A percentile compares a stretch with the other conserved stretches of the same genome.
These are phyloP conservation scores for Hydrocynus forskahlii DNA, from an alignment of 2,797 vertebrate genomes.

Conservation along the genomic window DNA sequence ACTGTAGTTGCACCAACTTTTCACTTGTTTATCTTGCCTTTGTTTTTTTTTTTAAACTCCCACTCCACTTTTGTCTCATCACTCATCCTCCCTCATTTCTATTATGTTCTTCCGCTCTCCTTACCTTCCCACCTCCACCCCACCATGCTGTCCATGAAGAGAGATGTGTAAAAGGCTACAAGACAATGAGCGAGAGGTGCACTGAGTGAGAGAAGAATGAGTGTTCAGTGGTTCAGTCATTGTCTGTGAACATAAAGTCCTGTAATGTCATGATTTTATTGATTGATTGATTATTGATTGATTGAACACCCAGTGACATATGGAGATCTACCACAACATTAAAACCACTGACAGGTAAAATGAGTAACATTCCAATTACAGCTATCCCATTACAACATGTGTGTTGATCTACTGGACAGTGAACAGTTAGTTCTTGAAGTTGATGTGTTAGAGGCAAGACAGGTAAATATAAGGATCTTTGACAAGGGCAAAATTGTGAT, in stretches of 20 bases:
- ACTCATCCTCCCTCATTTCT: not conserved
- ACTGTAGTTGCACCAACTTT: not conserved
- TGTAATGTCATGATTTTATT: too few relatives aligned
- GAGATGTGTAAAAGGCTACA: conserved; percentile 18
- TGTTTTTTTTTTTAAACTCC: not conserved
- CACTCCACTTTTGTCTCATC: not conserved
- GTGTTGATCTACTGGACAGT: too few relatives aligned
- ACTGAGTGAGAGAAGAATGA: not conserved
- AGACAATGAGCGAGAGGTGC: not conserved
- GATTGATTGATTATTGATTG: too few relatives aligned
- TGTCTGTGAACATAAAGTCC: not conserved
- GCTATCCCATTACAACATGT: too few relatives aligned
- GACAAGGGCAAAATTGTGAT: too few relatives aligned
- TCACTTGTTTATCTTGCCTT: not conserved
- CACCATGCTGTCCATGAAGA: conserved; percentile 40
- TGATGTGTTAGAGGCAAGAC: too few relatives aligned
- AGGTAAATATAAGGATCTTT: too few relatives aligned
- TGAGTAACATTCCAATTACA: too few relatives aligned
- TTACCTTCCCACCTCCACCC: conserved; percentile 26
- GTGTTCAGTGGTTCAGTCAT: not conserved
- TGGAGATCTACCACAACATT: not conserved
- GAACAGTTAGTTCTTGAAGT: too few relatives aligned
- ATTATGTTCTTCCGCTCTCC: conserved; percentile 14
- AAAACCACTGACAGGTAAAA: too few relatives aligned
- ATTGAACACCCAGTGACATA: not conserved